Base-by-base conservation (phyloP, 1,140 invertebrate species). In the Zaprionus taronus region DNA sequence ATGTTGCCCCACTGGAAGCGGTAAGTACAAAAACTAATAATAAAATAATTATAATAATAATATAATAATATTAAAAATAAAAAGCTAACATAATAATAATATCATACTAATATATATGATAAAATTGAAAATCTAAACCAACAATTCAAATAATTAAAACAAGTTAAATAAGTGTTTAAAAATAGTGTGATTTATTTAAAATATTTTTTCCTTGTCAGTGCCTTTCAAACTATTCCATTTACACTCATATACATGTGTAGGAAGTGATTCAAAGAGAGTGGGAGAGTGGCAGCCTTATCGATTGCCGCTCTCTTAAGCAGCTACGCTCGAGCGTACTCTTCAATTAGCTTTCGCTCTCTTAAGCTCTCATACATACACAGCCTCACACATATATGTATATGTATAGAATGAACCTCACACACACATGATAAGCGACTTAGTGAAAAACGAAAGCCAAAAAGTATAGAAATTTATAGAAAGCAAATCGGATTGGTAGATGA, bases 1-100 rank as follows among this genome's bases (percentile, higher is more conserved):
- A 92, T 92, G 91, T 87, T 91, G 87, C 91, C 91, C 91, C 86
- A 80, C 60, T 92, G 87, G 87, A 92, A 92, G 91, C 90, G 91
- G 91, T 92, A 83, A 84, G 83, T 91, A 34, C 22, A 5, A n/a
- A 61, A 63, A 44, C n/a, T 14, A 12, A 36, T 20, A 7, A 47
- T 47, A 5, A 26, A 17, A n/a, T 57, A 28, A 44, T 57, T 14
- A 17, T 26, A 14, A n/a, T 14, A 24, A 22, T 5, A 44, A 28
- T 6, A 28, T 24, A 55, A 44, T 26, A 14, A 26, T 38, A 22
- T 20, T 5, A 47, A 17, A 17, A 44, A 9, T 44, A 47, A 11
- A 11, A 9, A 0, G 0, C 2, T 31, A 31, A 31, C 11, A 9
- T 9, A 11, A 31, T 31, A 11, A 34, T 11, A 34, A 34, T 34